These are phyloP conservation scores for Drosophila kohkoa DNA, from an alignment of 1,140 invertebrate species.

Conservation along the genomic window DNA sequence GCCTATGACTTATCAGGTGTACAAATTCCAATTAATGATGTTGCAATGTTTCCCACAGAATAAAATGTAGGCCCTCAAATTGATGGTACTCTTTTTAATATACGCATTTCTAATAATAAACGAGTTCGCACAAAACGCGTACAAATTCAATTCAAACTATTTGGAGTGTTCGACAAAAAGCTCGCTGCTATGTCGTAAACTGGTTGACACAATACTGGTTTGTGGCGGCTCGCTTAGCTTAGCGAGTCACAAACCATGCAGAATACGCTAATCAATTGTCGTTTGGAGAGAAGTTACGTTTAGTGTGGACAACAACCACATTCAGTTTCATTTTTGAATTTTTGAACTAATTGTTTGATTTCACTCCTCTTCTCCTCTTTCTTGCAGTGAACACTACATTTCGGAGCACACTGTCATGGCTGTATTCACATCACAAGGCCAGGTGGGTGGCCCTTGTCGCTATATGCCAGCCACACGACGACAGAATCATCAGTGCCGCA, in stretches of 20 bases:
- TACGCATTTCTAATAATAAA: neutral
- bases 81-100: neutral
- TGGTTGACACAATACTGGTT: neutral
- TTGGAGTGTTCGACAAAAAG: conserved; percentile 18
- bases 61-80: neutral
- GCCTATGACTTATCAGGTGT: conserved; percentile 22
- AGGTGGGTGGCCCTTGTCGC: conserved; percentile 78
- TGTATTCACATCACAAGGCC: conserved; percentile 79
- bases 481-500: conserved; percentile 86
- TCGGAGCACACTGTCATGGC: conserved; percentile 84
- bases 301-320: neutral
- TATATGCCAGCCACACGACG: conserved; percentile 82
- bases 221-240: neutral
- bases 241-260: conserved; percentile 8
- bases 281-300: neutral
- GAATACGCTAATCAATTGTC: neutral
- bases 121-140: no score
- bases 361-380: neutral
- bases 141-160: no score
- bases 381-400: conserved; percentile 75
- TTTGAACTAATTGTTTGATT: neutral
- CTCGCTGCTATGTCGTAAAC: neutral
- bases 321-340: neutral
- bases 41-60: conserved; percentile 9
- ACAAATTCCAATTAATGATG: conserved; percentile 6